phyloP scores from a whole-genome alignment of 2,797 vertebrate species.

The Aulostomus chinensis region DNA sequence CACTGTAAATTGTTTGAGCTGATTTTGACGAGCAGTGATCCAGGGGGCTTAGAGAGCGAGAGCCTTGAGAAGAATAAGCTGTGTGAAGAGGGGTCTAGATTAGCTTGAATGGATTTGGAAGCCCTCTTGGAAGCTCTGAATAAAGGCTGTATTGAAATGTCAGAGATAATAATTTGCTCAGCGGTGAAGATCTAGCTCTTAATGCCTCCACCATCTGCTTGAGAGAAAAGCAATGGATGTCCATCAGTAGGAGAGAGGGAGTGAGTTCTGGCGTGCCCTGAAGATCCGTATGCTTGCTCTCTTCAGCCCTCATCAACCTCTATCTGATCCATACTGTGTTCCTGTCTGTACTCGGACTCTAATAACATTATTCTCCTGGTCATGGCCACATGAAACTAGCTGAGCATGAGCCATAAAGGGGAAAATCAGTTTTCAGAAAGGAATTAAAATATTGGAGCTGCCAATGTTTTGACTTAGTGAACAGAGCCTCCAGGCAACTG shows the following conservation, averaged over 20 bases:
- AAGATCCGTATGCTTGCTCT: conserved; percentile 31
- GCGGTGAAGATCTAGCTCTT: conserved; percentile 39
- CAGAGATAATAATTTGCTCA: conserved; percentile 64
- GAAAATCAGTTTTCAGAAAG: conserved; percentile 53
- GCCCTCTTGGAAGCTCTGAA: conserved; percentile 45
- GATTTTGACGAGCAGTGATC: conserved; percentile 62
- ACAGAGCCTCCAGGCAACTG: conserved; percentile 63
- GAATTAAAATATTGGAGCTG: conserved; percentile 63
- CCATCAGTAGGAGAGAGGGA: conserved; percentile 24
- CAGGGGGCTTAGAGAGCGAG: conserved; percentile 58
- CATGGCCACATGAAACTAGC: conserved; percentile 59
- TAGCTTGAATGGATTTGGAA: conserved; percentile 64
- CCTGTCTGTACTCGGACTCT: conserved; percentile 51
- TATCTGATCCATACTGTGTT: conserved; percentile 53
- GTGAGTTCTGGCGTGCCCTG: conserved; percentile 14
- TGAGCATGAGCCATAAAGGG: conserved; percentile 49
- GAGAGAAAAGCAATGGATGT: conserved; percentile 30
- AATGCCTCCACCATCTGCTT: conserved; percentile 56
- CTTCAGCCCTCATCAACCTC: conserved; percentile 48
- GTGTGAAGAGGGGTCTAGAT: conserved; percentile 59
- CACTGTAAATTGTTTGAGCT: conserved; percentile 63
- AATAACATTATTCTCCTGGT: conserved; percentile 59
- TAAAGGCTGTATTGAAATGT: conserved; percentile 69
- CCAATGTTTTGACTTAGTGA: conserved; percentile 75
- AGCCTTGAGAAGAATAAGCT: conserved; percentile 62